A percentile compares a stretch with the other conserved stretches of the same genome.
Evolutionary conservation across 2,888 invertebrate species (phyloP).

Genomic region (Achlya flavicornis): DNA sequence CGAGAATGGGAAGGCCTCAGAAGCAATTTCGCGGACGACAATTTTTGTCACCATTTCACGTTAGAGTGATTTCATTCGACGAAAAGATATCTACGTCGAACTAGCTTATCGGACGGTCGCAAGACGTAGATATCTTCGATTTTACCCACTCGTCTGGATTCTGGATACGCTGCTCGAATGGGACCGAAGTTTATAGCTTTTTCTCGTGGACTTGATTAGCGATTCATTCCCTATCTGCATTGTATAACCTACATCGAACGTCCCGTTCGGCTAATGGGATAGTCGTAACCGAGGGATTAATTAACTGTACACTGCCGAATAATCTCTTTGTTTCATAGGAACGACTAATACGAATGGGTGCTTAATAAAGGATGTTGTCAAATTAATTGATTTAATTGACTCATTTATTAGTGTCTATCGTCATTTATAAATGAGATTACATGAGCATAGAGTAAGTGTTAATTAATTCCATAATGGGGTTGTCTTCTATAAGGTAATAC

Average conservation of each 20-base stretch:
- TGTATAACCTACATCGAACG: slow-evolving; percentile 25
- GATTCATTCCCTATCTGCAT: slow-evolving; percentile 37
- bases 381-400: slow-evolving; percentile 47
- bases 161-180: slow-evolving; percentile 27
- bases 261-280: slow-evolving; percentile 55
- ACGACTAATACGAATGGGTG: slow-evolving; percentile 36
- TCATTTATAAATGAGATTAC: not conserved
- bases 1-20: slow-evolving; percentile 45
- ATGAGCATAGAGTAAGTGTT: not conserved
- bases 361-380: slow-evolving; percentile 27
- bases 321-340: slow-evolving; percentile 52
- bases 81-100: slow-evolving; percentile 59
- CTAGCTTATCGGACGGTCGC: slow-evolving; percentile 59
- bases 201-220: slow-evolving; percentile 36
- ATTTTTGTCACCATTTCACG: slow-evolving; percentile 70
- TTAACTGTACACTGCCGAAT: slow-evolving; percentile 58
- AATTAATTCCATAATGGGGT: not conserved
- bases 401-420: slow-evolving; percentile 23
- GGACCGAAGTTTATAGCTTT: slow-evolving; percentile 37
- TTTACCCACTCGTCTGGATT: slow-evolving; percentile 41
- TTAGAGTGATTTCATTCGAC: slow-evolving; percentile 63
- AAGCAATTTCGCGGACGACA: slow-evolving; percentile 65
- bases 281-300: slow-evolving; percentile 58
- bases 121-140: slow-evolving; percentile 52
- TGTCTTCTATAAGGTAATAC: not conserved